Base-by-base conservation (phyloP, 2,888 invertebrate species). In the Drosophila trichaetosa region DNA sequence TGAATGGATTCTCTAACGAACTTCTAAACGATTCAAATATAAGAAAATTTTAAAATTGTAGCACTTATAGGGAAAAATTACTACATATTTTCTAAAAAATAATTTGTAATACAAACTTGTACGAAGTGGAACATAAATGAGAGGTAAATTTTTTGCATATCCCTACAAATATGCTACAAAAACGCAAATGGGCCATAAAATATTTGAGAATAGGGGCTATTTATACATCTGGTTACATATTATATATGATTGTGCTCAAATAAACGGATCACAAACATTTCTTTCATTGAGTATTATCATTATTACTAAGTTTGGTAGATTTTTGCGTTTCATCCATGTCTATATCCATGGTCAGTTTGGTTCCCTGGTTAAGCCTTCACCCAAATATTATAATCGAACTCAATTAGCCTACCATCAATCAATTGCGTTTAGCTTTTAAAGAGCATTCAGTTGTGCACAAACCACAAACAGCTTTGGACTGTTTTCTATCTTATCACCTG, bases 401-500 rank as follows among this genome's bases (percentile, higher is more conserved):
- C 33, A 46, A 52, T 61, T 27, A 38, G 48, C 7, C 11, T 11
- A 27, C 13, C 57, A 63, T 74, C 48, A 74, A 73, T 62, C 52
- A 61, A 53, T 29, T 36, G 46, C 8, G 10, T 4, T 27, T 38
- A 10, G n/a, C 48, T 34, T 61, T 61, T 18, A 18, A 27, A 78
- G 76, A 63, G 78, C 70, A 78, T 77, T 18, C 18, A 53, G 33
- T 7, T 53, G 60, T 53, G 33, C 29, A 49, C 21, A 21, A 53
- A 31, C 13, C 24, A 40, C 16, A 48, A 42, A n/a, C 16, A 27
- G 36, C 18, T 56, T 64, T 58, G 34, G 46, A 18, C 34, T 18
- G 7, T 4, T 11, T 53, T 61, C 78, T 76, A 78, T 77, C 79
- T 79, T 78, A 79, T 79, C 79, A 66, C 27, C 48, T 46, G 58